Conservation (phyloP, 2,113 vertebrate species). For the Macrotus californicus region DNA sequence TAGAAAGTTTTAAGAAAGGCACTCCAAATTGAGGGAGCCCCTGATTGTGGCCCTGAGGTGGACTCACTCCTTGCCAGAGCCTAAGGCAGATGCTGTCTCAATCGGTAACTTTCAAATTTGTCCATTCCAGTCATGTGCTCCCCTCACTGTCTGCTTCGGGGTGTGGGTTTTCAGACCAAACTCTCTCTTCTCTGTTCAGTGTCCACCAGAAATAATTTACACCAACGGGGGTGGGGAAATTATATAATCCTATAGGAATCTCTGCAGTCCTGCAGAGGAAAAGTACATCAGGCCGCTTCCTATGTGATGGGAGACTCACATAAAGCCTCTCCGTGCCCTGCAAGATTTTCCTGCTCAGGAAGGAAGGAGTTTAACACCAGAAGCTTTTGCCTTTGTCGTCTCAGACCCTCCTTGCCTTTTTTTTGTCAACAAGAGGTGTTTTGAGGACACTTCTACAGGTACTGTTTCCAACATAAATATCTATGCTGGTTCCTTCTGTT, state of each 20-base stretch:
- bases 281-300: neutral
- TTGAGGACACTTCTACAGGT: neutral
- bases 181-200: neutral
- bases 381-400: neutral
- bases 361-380: neutral
- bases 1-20: neutral
- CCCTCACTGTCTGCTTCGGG: neutral
- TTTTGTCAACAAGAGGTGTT: neutral
- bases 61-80: neutral
- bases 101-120: neutral
- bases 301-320: neutral
- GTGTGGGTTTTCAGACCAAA: neutral
- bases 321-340: neutral
- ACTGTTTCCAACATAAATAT: neutral
- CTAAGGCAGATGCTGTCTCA: neutral
- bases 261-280: neutral
- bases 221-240: neutral
- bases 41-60: neutral
- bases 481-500: conserved; percentile 1
- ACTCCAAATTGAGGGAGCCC: neutral
- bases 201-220: neutral
- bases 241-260: neutral
- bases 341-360: neutral
- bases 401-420: neutral
- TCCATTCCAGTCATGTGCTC: neutral